A percentile compares a stretch with the other conserved stretches of the same genome.
These are phyloP conservation scores for Xanthia togata DNA, from an alignment of 2,888 invertebrate species.

Conservation along the genomic window DNA sequence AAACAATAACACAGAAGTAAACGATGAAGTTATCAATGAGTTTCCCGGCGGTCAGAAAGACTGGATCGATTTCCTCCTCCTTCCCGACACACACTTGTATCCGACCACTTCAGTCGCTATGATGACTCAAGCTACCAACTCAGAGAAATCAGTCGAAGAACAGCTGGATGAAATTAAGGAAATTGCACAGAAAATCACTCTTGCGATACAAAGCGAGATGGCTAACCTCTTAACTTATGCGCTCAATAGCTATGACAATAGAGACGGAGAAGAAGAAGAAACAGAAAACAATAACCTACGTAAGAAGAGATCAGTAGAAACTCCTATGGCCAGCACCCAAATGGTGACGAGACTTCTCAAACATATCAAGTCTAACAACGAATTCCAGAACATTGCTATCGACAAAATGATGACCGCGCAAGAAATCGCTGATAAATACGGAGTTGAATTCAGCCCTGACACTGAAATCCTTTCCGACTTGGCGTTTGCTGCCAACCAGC, in stretches of 20 bases:
- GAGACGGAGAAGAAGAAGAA: constrained; percentile 66
- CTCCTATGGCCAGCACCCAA: constrained; percentile 83
- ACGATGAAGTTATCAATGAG: constrained; percentile 70
- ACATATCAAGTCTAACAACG: constrained; percentile 86
- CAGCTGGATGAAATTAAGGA: constrained; percentile 84
- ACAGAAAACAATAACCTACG: constrained; percentile 74
- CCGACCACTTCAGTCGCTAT: constrained; percentile 78
- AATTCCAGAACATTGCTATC: constrained; percentile 87
- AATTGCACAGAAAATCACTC: constrained; percentile 80
- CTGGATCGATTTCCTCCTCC: constrained; percentile 78
- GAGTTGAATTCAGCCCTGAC: constrained; percentile 84
- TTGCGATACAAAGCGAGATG: constrained; percentile 82
- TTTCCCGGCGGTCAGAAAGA: constrained; percentile 72
- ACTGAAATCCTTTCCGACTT: constrained; percentile 83
- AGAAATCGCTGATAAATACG: constrained; percentile 87
- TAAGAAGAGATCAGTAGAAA: constrained; percentile 80
- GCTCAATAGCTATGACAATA: constrained; percentile 72
- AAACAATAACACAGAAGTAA: constrained; percentile 63
- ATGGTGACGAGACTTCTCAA: constrained; percentile 82
- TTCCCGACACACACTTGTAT: constrained; percentile 70
- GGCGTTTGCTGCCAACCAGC: constrained; percentile 82
- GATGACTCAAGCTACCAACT: constrained; percentile 80
- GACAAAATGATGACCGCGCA: constrained; percentile 89
- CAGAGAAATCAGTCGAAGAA: constrained; percentile 82
- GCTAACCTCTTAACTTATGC: constrained; percentile 79